Percentiles rank a stretch among this genome's conserved stretches.
phyloP scores from a whole-genome alignment of 2,888 invertebrate species.

The Drosophila suboccidentalis region DNA sequence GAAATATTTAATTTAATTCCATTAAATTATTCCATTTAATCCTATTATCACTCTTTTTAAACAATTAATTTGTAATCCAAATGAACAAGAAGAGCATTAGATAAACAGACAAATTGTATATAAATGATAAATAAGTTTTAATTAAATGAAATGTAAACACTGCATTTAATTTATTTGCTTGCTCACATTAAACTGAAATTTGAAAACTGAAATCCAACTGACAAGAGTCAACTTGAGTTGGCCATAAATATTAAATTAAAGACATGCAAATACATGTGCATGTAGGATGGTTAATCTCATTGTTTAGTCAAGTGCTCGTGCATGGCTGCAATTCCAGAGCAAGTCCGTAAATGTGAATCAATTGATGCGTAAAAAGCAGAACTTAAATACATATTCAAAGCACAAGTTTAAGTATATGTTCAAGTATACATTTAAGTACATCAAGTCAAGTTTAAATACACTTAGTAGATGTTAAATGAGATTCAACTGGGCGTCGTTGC shows the following conservation, averaged over 20 bases:
- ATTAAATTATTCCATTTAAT: no score
- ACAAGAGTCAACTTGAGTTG: not conserved
- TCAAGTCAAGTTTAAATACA: no score
- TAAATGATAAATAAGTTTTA: not conserved
- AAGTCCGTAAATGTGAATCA: not conserved
- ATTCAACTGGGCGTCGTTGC: not conserved
- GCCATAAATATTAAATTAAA: not conserved
- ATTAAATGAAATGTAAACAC: not conserved
- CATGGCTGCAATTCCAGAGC: not conserved
- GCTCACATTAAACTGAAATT: not conserved
- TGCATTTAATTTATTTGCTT: not conserved
- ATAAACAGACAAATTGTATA: not conserved
- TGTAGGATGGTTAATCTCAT: no score
- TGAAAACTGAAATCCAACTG: not conserved
- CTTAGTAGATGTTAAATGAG: not conserved
- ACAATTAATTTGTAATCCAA: no score
- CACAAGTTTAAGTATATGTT: not conserved
- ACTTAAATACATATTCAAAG: constrained; percentile 2
- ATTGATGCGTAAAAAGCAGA: not conserved
- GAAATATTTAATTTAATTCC: no score
- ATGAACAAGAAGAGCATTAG: not conserved
- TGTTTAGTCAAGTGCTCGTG: no score
- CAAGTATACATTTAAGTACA: not conserved
- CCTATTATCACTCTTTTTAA: no score
- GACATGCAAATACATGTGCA: not conserved